Conservation (phyloP, 2,113 vertebrate species). For the Nanorana parkeri region DNA sequence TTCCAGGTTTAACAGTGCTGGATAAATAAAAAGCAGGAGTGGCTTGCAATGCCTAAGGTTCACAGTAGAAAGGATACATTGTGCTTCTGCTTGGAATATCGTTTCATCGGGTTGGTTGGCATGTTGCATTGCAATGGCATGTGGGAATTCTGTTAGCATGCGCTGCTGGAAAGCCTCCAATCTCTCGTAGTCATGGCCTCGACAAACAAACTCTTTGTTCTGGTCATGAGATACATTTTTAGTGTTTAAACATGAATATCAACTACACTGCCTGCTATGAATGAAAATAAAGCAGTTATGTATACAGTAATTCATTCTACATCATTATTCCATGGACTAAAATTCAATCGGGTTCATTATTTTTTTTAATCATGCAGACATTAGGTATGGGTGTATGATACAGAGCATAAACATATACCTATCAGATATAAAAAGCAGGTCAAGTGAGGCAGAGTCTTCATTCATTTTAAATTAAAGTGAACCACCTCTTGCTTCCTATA, state of each 20-base stretch:
- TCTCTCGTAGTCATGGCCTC: constrained; percentile 97
- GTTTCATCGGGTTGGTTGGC: constrained; percentile 98
- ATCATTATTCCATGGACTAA: too few relatives aligned
- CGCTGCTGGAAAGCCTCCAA: constrained; percentile 98
- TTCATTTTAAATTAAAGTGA: too few relatives aligned
- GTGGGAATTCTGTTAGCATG: constrained; percentile 98
- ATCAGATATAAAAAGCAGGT: too few relatives aligned
- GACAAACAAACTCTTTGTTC: constrained; percentile 99
- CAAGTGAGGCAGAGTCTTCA: too few relatives aligned
- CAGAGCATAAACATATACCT: too few relatives aligned
- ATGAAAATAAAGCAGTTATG: not conserved
- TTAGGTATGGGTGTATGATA: too few relatives aligned
- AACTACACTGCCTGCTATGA: constrained; percentile 27
- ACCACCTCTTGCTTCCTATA: too few relatives aligned
- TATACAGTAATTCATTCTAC: too few relatives aligned
- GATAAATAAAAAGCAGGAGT: not conserved
- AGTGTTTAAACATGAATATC: constrained; percentile 13
- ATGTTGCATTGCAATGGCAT: constrained; percentile 98
- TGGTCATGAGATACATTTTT: constrained; percentile 63
- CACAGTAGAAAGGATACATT: constrained; percentile 86
- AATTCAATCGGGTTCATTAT: too few relatives aligned
- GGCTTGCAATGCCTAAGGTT: not conserved
- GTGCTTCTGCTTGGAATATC: constrained; percentile 97
- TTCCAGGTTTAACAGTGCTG: too few relatives aligned
- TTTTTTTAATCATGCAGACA: too few relatives aligned